phyloP scores from a whole-genome alignment of 2,888 invertebrate genomes.

The Himalopsyche tibetana region DNA sequence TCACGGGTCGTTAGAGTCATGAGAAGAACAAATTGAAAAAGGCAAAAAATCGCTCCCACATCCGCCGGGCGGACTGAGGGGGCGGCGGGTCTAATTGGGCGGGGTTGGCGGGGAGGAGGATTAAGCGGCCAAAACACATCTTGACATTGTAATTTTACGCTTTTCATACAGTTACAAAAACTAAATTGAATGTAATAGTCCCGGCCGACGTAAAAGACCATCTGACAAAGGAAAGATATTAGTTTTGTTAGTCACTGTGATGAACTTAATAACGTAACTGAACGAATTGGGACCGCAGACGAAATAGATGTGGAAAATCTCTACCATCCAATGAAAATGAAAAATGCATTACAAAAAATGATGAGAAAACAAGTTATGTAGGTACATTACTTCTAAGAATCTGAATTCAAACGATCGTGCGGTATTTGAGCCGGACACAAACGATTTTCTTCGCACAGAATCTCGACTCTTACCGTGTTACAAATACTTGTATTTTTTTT shows the following conservation, averaged over 20 bases:
- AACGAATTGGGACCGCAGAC: no score
- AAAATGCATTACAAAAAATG: no score
- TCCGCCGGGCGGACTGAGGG: background rate
- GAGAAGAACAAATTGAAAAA: constrained; percentile 48
- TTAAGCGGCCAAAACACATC: constrained; percentile 10
- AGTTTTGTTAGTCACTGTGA: background rate
- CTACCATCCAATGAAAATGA: no score
- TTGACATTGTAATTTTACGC: constrained; percentile 31
- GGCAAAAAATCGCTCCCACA: constrained; percentile 36
- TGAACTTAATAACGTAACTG: no score
- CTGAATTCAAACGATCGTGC: no score
- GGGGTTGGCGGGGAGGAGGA: background rate
- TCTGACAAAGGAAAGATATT: background rate
- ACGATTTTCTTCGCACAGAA: no score
- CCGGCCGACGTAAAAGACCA: background rate
- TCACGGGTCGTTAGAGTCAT: constrained; percentile 50
- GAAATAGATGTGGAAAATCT: no score
- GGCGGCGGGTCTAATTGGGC: background rate
- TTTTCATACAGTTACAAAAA: constrained; percentile 32
- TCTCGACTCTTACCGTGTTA: no score
- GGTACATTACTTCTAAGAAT: no score
- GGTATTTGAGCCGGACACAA: no score
- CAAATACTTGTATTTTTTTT: no score
- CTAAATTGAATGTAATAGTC: background rate
- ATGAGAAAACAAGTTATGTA: no score